phyloP scores from a whole-genome alignment of 2,113 vertebrate genomes.

The Terrapene triunguis region DNA sequence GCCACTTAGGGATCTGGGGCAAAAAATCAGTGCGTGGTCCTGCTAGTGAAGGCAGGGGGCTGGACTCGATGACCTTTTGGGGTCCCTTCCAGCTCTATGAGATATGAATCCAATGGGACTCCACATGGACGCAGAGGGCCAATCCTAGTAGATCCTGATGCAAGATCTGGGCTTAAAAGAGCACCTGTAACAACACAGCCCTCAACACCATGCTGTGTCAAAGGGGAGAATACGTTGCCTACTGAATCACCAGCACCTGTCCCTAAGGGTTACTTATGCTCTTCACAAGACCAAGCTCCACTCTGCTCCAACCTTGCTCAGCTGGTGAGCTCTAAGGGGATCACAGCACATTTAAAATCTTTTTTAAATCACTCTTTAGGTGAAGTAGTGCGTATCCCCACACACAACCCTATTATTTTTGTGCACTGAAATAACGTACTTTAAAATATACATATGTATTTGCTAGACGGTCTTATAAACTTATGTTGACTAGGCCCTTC shows the following conservation, averaged over 20 bases:
- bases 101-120: neutral
- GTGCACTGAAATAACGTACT: neutral
- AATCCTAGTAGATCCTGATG: neutral
- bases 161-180: neutral
- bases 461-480: neutral
- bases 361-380: neutral
- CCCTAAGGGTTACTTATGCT: neutral
- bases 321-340: neutral
- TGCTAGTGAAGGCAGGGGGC: too few relatives aligned
- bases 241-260: neutral
- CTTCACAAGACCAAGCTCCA: neutral
- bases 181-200: neutral
- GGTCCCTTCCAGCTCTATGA: too few relatives aligned
- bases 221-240: neutral
- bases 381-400: neutral
- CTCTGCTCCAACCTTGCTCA: neutral
- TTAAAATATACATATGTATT: too few relatives aligned
- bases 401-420: neutral
- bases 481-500: neutral
- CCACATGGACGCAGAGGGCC: neutral
- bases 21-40: too few relatives aligned
- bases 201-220: neutral
- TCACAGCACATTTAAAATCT: neutral
- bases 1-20: too few relatives aligned
- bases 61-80: too few relatives aligned